Percentiles rank a stretch among this genome's conserved stretches.
phyloP scores from a whole-genome alignment of 2,888 invertebrate genomes.

The Pollenia labialis region DNA sequence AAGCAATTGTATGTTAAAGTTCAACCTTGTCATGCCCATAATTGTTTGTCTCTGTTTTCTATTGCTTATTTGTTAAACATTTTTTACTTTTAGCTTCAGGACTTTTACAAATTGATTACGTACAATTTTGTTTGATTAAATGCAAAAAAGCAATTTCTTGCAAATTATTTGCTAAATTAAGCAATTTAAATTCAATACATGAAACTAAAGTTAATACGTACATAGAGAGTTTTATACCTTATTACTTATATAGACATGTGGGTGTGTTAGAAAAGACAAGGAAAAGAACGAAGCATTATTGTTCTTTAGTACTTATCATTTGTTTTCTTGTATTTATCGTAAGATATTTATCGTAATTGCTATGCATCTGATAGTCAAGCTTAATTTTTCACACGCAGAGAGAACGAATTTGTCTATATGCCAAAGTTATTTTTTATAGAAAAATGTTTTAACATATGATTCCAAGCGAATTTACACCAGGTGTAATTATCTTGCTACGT shows the following conservation, averaged over 20 bases:
- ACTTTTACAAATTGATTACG: conserved; percentile 21
- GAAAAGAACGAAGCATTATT: not conserved
- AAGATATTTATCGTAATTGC: conserved; percentile 56
- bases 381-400: too few relatives aligned
- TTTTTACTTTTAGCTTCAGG: conserved; percentile 17
- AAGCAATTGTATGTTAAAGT: too few relatives aligned
- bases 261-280: not conserved
- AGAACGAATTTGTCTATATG: too few relatives aligned
- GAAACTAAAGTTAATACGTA: not conserved
- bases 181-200: conserved; percentile 79
- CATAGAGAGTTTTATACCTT: not conserved
- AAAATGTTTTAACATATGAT: too few relatives aligned
- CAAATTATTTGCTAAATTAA: conserved; percentile 80
- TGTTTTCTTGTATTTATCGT: conserved; percentile 27
- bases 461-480: too few relatives aligned
- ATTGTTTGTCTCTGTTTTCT: conserved; percentile 1
- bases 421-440: too few relatives aligned
- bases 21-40: not conserved
- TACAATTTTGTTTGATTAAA: not conserved
- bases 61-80: conserved; percentile 21
- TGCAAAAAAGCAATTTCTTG: conserved; percentile 47
- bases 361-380: not conserved
- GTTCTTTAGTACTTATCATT: conserved; percentile 8
- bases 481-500: too few relatives aligned
- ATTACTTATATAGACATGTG: not conserved